Percentiles rank a stretch among this genome's conserved stretches.
Conservation (phyloP, 1,140 invertebrate species). For the Heterodera schachtii region DNA sequence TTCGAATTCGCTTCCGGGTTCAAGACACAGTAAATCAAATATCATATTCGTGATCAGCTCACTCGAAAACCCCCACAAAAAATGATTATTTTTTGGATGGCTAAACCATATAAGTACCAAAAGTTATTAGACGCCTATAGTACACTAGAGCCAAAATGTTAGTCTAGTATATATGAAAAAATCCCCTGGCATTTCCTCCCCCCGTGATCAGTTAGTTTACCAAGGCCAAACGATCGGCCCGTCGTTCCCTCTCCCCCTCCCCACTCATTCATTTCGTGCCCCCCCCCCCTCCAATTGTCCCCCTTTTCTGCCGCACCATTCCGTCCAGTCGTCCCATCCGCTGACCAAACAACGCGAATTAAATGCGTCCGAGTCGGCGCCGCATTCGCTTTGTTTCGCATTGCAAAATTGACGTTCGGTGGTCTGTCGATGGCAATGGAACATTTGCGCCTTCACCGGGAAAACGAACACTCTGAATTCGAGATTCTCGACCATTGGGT, state of each 20-base stretch:
- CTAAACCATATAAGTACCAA: no score
- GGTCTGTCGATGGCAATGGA: slow-evolving; percentile 77
- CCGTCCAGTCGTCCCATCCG: slow-evolving; percentile 73
- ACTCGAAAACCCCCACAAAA: no score
- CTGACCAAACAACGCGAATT: slow-evolving; percentile 69
- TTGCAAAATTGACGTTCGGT: slow-evolving; percentile 65
- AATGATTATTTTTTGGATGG: no score
- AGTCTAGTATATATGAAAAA: no score
- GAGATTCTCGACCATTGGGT: slow-evolving; percentile 30
- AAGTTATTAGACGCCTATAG: no score
- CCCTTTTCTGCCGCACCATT: slow-evolving; percentile 70
- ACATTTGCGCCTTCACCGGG: slow-evolving; percentile 77
- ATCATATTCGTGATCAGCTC: no score
- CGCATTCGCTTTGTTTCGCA: slow-evolving; percentile 64
- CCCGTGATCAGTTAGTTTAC: slow-evolving; percentile 23
- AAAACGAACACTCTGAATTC: slow-evolving; percentile 73
- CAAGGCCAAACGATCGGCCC: slow-evolving; percentile 26
- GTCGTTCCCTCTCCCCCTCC: slow-evolving; percentile 70
- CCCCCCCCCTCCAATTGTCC: no score
- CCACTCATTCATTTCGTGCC: slow-evolving; percentile 70
- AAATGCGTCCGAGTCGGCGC: slow-evolving; percentile 66
- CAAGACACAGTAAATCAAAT: no score
- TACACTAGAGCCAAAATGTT: no score
- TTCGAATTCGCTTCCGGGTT: no score
- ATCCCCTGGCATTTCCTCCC: slow-evolving; percentile 69